Evolutionary conservation across 2,888 invertebrate genomes (phyloP).

Genomic region (Tinea trinotella): DNA sequence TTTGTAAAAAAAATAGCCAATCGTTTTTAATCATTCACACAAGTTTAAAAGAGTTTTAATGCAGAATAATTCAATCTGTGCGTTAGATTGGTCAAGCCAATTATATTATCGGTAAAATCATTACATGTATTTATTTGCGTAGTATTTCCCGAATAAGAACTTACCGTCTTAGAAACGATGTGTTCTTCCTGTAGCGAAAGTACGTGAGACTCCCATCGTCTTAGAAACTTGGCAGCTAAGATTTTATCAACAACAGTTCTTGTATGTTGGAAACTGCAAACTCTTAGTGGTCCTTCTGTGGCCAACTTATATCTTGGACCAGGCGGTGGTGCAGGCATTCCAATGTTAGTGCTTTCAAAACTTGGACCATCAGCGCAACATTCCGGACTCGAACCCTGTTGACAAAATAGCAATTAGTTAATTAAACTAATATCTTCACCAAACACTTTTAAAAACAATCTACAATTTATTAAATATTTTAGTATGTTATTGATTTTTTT

Average conservation of each 20-base stretch:
- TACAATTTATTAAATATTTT: too few species aligned
- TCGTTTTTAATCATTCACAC: too few species aligned
- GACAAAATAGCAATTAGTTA: neutral
- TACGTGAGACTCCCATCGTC: constrained; percentile 84
- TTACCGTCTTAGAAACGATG: constrained; percentile 81
- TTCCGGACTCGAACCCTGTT: constrained; percentile 68
- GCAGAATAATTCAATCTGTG: too few species aligned
- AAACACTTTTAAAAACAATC: too few species aligned
- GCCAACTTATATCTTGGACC: constrained; percentile 79
- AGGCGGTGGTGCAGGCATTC: constrained; percentile 52
- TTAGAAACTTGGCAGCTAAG: constrained; percentile 81
- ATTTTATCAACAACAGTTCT: constrained; percentile 85
- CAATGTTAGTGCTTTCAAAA: constrained; percentile 44
- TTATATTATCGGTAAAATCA: too few species aligned
- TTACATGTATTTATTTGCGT: too few species aligned
- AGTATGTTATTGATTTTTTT: too few species aligned
- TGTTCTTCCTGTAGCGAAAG: constrained; percentile 77
- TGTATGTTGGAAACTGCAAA: constrained; percentile 84
- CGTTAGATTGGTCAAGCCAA: too few species aligned
- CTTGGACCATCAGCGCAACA: constrained; percentile 61
- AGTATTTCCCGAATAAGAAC: constrained; percentile 37
- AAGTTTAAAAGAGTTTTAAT: too few species aligned
- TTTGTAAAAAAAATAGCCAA: too few species aligned
- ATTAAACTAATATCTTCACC: neutral
- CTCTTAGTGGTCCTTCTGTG: constrained; percentile 79